phyloP scores from a whole-genome alignment of 2,113 vertebrate species.

The Archocentrus centrarchus region DNA sequence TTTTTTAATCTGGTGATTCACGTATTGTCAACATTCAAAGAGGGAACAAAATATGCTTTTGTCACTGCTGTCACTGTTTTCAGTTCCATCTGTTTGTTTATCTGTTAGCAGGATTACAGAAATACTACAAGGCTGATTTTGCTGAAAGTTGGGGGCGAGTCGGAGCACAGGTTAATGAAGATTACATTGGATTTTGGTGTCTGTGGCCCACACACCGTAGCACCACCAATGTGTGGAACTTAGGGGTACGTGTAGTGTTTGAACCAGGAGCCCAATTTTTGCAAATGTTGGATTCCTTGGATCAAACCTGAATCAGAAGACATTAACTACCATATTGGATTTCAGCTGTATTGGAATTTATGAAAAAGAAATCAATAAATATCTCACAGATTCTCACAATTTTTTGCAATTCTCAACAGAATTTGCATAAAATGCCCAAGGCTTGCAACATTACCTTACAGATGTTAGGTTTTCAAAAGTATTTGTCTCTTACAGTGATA shows the following conservation, averaged over 20 bases:
- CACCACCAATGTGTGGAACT: background rate
- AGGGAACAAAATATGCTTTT: background rate
- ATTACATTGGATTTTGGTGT: background rate
- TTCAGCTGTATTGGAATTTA: background rate
- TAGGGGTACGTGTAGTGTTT: too few species aligned
- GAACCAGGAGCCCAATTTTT: background rate
- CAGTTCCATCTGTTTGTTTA: background rate
- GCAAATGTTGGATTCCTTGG: background rate
- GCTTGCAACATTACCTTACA: background rate
- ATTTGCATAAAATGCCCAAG: background rate
- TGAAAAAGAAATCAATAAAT: background rate
- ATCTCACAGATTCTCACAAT: background rate
- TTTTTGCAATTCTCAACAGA: background rate
- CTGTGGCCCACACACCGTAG: background rate
- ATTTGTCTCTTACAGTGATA: background rate
- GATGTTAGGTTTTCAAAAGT: background rate
- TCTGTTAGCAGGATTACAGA: background rate
- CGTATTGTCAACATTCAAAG: background rate
- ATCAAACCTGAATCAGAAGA: background rate
- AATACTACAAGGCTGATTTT: background rate
- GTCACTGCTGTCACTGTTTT: constrained; percentile 8
- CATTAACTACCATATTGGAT: background rate
- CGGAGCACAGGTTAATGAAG: background rate
- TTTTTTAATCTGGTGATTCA: constrained; percentile 31
- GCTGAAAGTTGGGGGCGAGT: background rate